A percentile compares a stretch with the other conserved stretches of the same genome.
Conservation (phyloP, 2,113 vertebrate genomes). For the Saimiri boliviensis region DNA sequence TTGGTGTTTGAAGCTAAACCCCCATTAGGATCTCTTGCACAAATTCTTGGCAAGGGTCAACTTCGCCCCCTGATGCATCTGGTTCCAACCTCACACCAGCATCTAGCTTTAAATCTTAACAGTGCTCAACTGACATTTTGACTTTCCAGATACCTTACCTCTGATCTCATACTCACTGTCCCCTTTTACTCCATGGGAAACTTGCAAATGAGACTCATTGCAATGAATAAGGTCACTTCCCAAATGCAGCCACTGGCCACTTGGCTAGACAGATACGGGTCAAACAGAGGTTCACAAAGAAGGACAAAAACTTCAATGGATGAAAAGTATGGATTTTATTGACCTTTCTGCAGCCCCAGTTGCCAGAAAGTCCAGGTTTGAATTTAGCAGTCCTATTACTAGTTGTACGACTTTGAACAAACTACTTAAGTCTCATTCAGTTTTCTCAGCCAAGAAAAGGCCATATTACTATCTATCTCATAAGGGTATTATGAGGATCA, state of each 20-base stretch:
- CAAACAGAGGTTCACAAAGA: neutral
- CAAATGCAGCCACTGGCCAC: neutral
- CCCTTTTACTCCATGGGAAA: neutral
- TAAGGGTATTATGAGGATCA: neutral
- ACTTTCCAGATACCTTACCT: neutral
- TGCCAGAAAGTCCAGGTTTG: neutral
- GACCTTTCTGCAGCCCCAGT: neutral
- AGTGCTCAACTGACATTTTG: neutral
- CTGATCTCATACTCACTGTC: neutral
- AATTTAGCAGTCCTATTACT: neutral
- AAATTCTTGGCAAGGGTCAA: neutral
- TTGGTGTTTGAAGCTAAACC: neutral
- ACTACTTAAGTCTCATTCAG: neutral
- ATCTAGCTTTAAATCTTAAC: neutral
- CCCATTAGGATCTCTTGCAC: neutral
- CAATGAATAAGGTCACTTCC: neutral
- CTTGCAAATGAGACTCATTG: neutral
- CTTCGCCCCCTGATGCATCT: too few relatives aligned
- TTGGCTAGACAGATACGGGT: neutral
- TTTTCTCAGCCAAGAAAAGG: neutral
- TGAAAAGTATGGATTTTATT: neutral
- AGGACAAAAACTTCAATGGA: neutral
- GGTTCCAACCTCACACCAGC: neutral
- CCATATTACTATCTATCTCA: neutral
- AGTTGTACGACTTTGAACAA: neutral